Conservation (phyloP, 2,888 invertebrate species). For the Eueremaeus valkanovi region DNA sequence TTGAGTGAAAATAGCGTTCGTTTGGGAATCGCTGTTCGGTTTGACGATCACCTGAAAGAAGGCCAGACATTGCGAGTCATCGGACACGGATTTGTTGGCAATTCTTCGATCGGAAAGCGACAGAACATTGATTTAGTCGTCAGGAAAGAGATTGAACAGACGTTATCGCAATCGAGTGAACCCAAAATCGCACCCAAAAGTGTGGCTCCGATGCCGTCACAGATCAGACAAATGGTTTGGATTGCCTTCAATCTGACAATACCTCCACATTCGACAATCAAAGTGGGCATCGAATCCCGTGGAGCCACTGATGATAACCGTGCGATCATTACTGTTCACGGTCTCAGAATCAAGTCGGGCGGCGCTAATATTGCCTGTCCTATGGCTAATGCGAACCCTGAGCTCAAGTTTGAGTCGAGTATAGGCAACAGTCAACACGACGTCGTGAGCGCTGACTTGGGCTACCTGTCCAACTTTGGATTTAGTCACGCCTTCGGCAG, state of each 20-base stretch:
- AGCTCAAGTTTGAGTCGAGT: conserved; percentile 42
- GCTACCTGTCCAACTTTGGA: conserved; percentile 46
- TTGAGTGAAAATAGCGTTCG: not conserved
- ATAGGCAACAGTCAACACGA: conserved; percentile 45
- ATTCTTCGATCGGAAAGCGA: not conserved
- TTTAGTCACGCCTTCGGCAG: conserved; percentile 41
- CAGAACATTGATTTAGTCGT: conserved; percentile 8
- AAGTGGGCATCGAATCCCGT: conserved; percentile 42
- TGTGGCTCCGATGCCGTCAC: not conserved
- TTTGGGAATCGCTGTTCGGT: not conserved
- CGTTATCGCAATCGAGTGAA: not conserved
- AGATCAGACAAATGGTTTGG: conserved; percentile 46
- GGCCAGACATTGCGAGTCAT: conserved; percentile 9
- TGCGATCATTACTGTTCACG: conserved; percentile 45
- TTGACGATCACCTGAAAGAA: conserved; percentile 26
- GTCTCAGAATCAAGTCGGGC: conserved; percentile 44
- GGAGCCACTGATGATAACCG: conserved; percentile 43
- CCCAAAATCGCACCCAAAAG: not conserved
- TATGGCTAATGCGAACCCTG: conserved; percentile 43
- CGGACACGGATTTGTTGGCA: conserved; percentile 1
- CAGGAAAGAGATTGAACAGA: not conserved
- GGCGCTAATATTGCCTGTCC: conserved; percentile 47
- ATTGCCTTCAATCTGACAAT: conserved; percentile 46
- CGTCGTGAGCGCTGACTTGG: conserved; percentile 44
- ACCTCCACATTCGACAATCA: conserved; percentile 44